phyloP scores from a whole-genome alignment of 2,888 invertebrate genomes.

The Octodonta nipae region DNA sequence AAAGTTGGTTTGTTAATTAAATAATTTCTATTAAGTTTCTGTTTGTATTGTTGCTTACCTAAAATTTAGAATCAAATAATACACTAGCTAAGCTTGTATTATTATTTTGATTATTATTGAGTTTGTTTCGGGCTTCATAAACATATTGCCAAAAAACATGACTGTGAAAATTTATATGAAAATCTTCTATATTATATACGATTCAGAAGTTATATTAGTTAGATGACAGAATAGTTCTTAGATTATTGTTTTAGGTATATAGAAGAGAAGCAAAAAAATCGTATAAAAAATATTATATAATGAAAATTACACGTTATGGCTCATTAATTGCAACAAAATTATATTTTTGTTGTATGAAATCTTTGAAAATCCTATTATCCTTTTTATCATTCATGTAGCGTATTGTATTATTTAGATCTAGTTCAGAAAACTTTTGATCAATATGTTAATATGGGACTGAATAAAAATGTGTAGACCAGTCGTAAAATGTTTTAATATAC shows the following conservation, averaged over 20 bases:
- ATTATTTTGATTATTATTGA: no score
- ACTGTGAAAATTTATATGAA: conserved; percentile 33
- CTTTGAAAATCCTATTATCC: conserved; percentile 13
- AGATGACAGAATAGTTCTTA: conserved; percentile 22
- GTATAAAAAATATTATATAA: conserved; percentile 16
- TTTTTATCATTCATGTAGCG: conserved; percentile 15
- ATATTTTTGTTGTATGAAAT: conserved; percentile 15
- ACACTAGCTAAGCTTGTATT: no score
- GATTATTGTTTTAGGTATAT: conserved; percentile 24
- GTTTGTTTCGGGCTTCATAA: conserved; percentile 19
- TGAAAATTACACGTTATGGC: conserved; percentile 18
- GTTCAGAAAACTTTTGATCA: conserved; percentile 25
- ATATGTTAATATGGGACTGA: conserved; percentile 29
- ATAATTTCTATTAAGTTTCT: no score
- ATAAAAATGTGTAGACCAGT: conserved; percentile 23
- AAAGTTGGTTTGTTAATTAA: no score
- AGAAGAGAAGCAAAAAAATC: conserved; percentile 17
- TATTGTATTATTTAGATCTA: conserved; percentile 18
- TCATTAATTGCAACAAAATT: conserved; percentile 15
- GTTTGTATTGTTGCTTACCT: no score
- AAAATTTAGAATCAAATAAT: no score
- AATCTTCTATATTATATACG: conserved; percentile 23
- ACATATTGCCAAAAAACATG: conserved; percentile 34
- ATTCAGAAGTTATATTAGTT: conserved; percentile 29
- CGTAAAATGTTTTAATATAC: no score